Percentiles rank a stretch among this genome's conserved stretches.
Evolutionary conservation across 2,888 invertebrate species (phyloP).

Genomic region (Neoscelio sp.): DNA sequence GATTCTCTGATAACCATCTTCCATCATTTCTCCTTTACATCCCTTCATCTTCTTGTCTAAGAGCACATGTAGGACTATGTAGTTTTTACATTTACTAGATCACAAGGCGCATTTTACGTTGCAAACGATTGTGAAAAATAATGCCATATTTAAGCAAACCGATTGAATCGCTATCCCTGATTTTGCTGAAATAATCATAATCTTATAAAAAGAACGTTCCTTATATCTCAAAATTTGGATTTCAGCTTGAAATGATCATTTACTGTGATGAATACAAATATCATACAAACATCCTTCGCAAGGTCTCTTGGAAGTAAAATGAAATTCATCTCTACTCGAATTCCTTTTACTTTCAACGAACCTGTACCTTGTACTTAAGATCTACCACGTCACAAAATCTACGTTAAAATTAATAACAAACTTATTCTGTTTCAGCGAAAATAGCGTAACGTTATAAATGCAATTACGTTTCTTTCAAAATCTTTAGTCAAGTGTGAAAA

Average conservation of each 20-base stretch:
- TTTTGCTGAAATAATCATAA: constrained; percentile 45
- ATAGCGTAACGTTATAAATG: constrained; percentile 52
- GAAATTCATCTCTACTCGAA: no score
- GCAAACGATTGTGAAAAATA: constrained; percentile 47
- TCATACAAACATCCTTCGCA: constrained; percentile 63
- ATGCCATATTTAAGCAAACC: constrained; percentile 20
- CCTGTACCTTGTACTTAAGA: background rate
- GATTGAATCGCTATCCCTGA: no score
- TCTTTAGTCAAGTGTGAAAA: constrained; percentile 66
- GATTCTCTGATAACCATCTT: constrained; percentile 19
- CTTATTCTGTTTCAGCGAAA: constrained; percentile 52
- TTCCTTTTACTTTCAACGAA: background rate
- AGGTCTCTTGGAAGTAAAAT: no score
- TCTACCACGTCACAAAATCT: constrained; percentile 58
- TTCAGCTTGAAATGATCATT: no score
- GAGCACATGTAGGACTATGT: constrained; percentile 60
- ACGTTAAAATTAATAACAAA: constrained; percentile 56
- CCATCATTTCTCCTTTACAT: constrained; percentile 32
- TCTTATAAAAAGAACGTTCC: constrained; percentile 56
- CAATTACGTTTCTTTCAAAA: constrained; percentile 55
- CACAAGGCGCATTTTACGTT: constrained; percentile 55
- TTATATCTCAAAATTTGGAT: no score
- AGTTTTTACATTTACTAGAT: constrained; percentile 57
- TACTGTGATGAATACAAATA: constrained; percentile 57
- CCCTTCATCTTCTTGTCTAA: constrained; percentile 32